These are phyloP conservation scores for Laspeyria flexula DNA, from an alignment of 2,888 invertebrate species.

Conservation along the genomic window DNA sequence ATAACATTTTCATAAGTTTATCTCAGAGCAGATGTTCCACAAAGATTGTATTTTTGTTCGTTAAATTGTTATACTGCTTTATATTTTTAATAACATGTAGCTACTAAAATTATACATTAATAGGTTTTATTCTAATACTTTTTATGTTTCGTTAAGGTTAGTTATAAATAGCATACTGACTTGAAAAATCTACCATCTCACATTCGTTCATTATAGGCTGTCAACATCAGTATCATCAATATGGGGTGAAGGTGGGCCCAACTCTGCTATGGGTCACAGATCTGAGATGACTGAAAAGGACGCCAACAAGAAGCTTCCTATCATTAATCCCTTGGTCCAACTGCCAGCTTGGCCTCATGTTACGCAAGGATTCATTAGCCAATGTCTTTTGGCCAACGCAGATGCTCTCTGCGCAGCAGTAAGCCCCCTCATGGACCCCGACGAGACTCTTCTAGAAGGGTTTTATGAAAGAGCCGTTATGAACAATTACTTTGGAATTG, in stretches of 20 bases:
- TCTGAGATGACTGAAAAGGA: constrained; percentile 85
- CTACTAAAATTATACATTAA: no score
- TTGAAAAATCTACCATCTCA: no score
- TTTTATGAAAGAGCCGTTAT: constrained; percentile 98
- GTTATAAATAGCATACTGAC: no score
- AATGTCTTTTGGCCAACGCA: constrained; percentile 97
- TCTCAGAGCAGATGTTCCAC: not conserved
- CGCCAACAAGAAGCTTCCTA: constrained; percentile 89
- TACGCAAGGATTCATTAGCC: constrained; percentile 95
- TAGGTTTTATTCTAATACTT: no score
- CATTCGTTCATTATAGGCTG: constrained; percentile 69
- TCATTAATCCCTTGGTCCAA: constrained; percentile 95
- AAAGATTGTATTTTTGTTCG: not conserved
- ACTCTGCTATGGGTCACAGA: constrained; percentile 60
- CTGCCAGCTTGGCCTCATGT: constrained; percentile 95
- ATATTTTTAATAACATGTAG: no score
- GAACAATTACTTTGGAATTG: constrained; percentile 99
- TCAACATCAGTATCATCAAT: constrained; percentile 84
- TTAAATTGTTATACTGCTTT: not conserved
- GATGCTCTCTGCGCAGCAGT: constrained; percentile 98
- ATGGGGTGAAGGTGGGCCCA: constrained; percentile 77
- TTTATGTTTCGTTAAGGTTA: no score
- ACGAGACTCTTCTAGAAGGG: constrained; percentile 94
- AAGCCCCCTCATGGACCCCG: constrained; percentile 97
- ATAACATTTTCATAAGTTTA: constrained; percentile 1